A percentile compares a stretch with the other conserved stretches of the same genome.
Conservation (phyloP, 2,888 invertebrate genomes). For the Sylvicola cinctus region DNA sequence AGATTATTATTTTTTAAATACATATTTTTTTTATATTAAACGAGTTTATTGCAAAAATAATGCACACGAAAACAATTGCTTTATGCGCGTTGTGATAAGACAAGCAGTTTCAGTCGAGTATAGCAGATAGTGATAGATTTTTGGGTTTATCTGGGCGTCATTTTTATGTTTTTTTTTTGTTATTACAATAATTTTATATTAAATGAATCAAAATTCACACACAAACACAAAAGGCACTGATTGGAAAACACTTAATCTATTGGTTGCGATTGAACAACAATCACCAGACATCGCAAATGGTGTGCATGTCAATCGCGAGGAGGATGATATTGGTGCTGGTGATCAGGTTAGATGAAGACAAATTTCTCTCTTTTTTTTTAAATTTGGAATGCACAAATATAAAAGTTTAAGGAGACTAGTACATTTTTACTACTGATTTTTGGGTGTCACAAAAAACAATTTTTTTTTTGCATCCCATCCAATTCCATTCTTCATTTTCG, state of each 20-base stretch:
- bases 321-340: slow-evolving; percentile 89
- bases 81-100: no score
- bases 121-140: no score
- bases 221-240: slow-evolving; percentile 62
- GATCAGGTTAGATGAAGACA: slow-evolving; percentile 57
- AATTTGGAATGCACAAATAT: no score
- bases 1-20: neutral
- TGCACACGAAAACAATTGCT: no score
- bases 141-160: neutral
- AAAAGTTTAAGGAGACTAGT: no score
- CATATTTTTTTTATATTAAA: slow-evolving; percentile 1
- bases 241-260: slow-evolving; percentile 96
- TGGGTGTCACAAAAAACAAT: slow-evolving; percentile 2
- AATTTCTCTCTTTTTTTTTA: no score
- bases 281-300: slow-evolving; percentile 89
- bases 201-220: slow-evolving; percentile 3
- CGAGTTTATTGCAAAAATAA: no score
- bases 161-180: neutral
- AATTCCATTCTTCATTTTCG: no score
- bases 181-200: slow-evolving; percentile 2
- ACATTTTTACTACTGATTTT: slow-evolving; percentile 2
- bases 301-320: slow-evolving; percentile 71
- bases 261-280: slow-evolving; percentile 95
- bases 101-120: no score
- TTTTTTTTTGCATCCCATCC: no score